phyloP scores from a whole-genome alignment of 1,140 invertebrate genomes.

The Trachymyrmex septentrionalis region DNA sequence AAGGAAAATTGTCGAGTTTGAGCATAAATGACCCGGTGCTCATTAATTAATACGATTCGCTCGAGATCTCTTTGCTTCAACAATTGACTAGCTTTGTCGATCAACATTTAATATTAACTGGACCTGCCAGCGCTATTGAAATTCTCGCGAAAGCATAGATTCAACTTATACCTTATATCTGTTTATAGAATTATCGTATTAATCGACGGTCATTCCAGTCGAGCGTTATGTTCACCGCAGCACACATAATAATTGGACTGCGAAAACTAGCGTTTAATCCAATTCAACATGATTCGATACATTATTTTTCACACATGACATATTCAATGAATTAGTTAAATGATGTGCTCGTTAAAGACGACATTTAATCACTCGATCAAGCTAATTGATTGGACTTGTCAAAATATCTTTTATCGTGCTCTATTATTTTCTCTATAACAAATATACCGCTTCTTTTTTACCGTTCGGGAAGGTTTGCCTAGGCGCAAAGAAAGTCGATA shows the following conservation, averaged over 20 bases:
- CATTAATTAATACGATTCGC: neutral
- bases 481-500: constrained; percentile 51
- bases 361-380: constrained; percentile 3
- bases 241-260: neutral
- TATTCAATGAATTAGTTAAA: constrained; percentile 17
- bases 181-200: neutral
- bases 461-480: constrained; percentile 24
- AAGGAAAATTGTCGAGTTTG: neutral
- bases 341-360: constrained; percentile 31
- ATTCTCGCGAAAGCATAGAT: constrained; percentile 43
- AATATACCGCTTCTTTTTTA: constrained; percentile 44
- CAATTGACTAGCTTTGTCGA: constrained; percentile 34
- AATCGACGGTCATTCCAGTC: neutral
- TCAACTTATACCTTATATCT: constrained; percentile 8
- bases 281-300: constrained; percentile 12
- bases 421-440: constrained; percentile 46
- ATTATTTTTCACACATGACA: constrained; percentile 8
- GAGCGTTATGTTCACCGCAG: constrained; percentile 4
- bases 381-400: constrained; percentile 42
- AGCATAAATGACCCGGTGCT: constrained; percentile 2
- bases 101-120: constrained; percentile 56
- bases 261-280: constrained; percentile 21
- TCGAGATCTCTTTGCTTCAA: constrained; percentile 1
- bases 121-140: constrained; percentile 68
- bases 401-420: constrained; percentile 48